phyloP scores from a whole-genome alignment of 2,888 invertebrate species.

The Drosophila yooni region DNA sequence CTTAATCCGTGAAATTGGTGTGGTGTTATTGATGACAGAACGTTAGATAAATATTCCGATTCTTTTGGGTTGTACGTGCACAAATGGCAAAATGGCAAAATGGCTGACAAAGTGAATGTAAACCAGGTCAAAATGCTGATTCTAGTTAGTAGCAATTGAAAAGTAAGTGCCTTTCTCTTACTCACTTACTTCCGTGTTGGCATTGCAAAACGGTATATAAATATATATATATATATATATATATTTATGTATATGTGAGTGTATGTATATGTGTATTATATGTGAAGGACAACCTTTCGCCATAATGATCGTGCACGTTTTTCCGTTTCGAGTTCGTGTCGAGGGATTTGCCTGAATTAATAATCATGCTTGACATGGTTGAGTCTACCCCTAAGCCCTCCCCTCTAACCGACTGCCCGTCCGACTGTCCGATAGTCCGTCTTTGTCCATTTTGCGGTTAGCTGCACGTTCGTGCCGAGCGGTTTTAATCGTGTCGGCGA shows the following conservation, averaged over 20 bases:
- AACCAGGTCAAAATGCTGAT: constrained; percentile 50
- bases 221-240: background rate
- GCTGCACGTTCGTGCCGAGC: constrained; percentile 66
- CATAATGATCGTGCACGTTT: constrained; percentile 45
- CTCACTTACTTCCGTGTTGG: background rate
- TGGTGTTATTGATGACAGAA: constrained; percentile 23
- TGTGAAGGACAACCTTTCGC: constrained; percentile 64
- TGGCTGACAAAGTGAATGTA: constrained; percentile 42
- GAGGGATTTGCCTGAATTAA: constrained; percentile 77
- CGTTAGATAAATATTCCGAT: constrained; percentile 5
- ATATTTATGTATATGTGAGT: background rate
- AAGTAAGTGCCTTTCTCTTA: constrained; percentile 25
- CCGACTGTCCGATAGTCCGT: background rate
- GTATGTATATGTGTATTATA: constrained; percentile 2
- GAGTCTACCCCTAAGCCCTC: background rate
- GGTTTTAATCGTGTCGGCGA: constrained; percentile 60
- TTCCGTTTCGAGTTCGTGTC: constrained; percentile 33
- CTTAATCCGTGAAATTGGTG: constrained; percentile 14
- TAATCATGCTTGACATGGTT: constrained; percentile 48
- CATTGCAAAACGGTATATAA: constrained; percentile 8
- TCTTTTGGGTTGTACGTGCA: constrained; percentile 22
- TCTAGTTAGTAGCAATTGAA: constrained; percentile 5
- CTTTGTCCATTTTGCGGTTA: constrained; percentile 61
- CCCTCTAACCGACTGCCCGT: background rate
- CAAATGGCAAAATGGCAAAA: background rate